These are phyloP conservation scores for Vireo altiloquus DNA, from an alignment of 2,113 vertebrate genomes.

Conservation along the genomic window DNA sequence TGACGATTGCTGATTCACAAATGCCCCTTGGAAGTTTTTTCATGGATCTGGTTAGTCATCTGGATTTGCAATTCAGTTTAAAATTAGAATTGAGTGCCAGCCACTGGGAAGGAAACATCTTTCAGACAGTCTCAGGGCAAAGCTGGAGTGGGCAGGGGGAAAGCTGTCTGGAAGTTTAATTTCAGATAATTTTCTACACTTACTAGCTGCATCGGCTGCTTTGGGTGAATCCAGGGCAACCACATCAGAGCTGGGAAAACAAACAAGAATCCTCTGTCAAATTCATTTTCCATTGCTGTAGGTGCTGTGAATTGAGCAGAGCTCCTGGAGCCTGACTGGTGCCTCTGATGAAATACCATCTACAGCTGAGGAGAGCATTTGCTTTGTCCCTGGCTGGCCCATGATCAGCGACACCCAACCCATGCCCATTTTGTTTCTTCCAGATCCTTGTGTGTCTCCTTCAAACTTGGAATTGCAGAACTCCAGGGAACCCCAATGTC, in stretches of 20 bases:
- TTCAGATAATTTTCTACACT: neutral
- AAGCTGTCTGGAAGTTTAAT: neutral
- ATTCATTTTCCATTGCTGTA: neutral
- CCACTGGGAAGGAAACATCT: neutral
- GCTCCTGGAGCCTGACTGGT: neutral
- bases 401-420: accelerated
- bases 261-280: neutral
- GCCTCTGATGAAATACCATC: neutral
- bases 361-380: neutral
- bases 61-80: neutral
- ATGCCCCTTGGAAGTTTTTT: neutral
- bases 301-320: neutral
- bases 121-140: neutral
- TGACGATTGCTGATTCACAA: neutral
- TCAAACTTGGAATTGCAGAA: neutral
- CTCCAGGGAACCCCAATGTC: accelerated
- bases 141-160: neutral
- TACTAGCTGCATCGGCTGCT: neutral
- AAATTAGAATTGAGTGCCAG: constrained; percentile 3
- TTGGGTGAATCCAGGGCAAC: neutral
- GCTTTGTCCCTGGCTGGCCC: neutral
- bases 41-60: neutral
- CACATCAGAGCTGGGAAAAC: neutral
- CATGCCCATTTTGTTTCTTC: neutral
- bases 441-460: neutral